Evolutionary conservation across 2,113 vertebrate genomes (phyloP).

Genomic region (Galeopterus variegatus): DNA sequence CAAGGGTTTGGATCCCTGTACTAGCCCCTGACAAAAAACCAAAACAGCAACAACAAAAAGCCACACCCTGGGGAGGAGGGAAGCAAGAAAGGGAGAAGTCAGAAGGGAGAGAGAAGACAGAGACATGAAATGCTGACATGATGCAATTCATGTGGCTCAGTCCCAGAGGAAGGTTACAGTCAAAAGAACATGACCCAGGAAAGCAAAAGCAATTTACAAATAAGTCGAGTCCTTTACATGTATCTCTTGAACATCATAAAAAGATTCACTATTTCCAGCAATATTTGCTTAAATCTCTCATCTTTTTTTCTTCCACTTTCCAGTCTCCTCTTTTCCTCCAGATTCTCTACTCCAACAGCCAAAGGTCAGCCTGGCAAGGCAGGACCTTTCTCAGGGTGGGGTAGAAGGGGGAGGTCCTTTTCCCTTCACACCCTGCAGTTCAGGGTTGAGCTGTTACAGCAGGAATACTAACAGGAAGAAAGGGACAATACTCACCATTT

Average conservation of each 20-base stretch:
- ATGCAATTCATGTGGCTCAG: background rate
- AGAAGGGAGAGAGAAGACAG: background rate
- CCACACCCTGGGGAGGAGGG: background rate
- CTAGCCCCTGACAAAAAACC: no score
- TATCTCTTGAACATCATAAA: background rate
- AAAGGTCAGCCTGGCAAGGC: background rate
- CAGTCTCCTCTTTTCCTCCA: background rate
- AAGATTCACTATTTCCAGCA: background rate
- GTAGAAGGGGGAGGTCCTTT: background rate
- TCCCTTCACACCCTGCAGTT: background rate
- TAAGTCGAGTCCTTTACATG: background rate
- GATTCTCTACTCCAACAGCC: background rate
- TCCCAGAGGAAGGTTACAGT: background rate
- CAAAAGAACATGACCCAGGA: background rate
- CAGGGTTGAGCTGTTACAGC: background rate
- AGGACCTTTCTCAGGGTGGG: background rate
- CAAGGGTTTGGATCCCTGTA: no score
- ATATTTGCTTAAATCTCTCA: background rate
- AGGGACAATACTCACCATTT: background rate
- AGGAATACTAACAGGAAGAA: constrained; percentile 20
- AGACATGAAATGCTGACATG: background rate
- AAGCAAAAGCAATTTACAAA: constrained; percentile 5
- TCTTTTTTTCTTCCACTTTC: background rate
- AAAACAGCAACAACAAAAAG: background rate
- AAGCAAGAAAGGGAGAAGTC: background rate